Evolutionary conservation across 1,140 invertebrate species (phyloP).

Genomic region (Daktulosphaira vitifoliae): DNA sequence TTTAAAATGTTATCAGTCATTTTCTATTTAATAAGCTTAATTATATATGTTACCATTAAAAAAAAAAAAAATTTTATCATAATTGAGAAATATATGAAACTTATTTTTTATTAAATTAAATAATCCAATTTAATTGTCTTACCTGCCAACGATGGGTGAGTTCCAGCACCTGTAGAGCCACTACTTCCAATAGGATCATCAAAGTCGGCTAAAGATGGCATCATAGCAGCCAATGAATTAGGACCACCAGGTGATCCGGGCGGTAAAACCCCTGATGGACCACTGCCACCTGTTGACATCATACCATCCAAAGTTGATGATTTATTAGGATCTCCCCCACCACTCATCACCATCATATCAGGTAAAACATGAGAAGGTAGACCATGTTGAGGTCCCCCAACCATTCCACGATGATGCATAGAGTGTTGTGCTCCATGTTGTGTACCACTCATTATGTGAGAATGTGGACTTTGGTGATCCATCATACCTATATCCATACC

Average conservation of each 20-base stretch:
- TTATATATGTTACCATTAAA: no score
- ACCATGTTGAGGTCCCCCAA: constrained; percentile 46
- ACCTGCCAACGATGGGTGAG: constrained; percentile 39
- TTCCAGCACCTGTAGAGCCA: neutral
- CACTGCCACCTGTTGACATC: neutral
- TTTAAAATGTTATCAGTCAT: no score
- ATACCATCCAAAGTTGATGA: constrained; percentile 41
- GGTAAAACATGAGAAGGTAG: neutral
- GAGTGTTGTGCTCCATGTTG: constrained; percentile 14
- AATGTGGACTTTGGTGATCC: constrained; percentile 18
- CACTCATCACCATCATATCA: constrained; percentile 43
- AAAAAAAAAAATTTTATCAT: no score
- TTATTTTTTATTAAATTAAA: no score
- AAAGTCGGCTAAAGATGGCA: constrained; percentile 40
- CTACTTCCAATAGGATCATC: constrained; percentile 37
- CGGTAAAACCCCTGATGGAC: constrained; percentile 43
- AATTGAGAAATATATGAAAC: no score
- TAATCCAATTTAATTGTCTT: constrained; percentile 1
- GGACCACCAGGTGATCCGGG: constrained; percentile 36
- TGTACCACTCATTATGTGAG: constrained; percentile 16
- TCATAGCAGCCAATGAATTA: constrained; percentile 38
- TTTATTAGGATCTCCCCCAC: constrained; percentile 48
- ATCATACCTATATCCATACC: constrained; percentile 25
- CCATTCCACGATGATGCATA: constrained; percentile 43
- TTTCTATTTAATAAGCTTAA: no score